Conservation (phyloP, 2,797 vertebrate species). For the Coluber constrictor region DNA sequence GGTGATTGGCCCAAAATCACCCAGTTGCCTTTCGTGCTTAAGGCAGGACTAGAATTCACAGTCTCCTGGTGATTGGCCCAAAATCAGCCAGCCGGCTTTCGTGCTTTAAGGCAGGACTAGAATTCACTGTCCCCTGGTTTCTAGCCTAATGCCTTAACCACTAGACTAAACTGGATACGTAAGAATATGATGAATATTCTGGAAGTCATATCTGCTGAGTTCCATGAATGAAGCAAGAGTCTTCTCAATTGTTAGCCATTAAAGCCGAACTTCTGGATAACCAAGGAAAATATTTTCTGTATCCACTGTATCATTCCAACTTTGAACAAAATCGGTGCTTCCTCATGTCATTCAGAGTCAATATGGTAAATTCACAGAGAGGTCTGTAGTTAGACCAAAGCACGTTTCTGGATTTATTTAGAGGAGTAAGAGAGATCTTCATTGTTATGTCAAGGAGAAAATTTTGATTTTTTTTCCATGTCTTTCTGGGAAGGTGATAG, state of each 20-base stretch:
- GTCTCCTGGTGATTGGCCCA: too few species aligned
- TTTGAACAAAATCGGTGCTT: not conserved
- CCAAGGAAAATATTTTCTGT: not conserved
- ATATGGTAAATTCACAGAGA: not conserved
- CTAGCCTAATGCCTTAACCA: too few species aligned
- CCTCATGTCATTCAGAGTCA: not conserved
- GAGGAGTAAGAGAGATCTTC: not conserved
- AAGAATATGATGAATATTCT: not conserved
- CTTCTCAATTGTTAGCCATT: not conserved
- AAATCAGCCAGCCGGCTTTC: too few species aligned
- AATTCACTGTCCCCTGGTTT: too few species aligned
- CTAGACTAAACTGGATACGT: too few species aligned
- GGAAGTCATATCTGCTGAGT: not conserved
- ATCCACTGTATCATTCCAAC: not conserved
- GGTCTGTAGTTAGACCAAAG: not conserved
- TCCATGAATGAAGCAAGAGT: not conserved
- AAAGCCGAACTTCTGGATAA: not conserved
- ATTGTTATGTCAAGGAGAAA: not conserved
- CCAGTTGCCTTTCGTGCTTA: too few species aligned
- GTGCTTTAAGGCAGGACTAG: too few species aligned
- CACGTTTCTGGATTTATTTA: not conserved
- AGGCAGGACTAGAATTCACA: too few species aligned
- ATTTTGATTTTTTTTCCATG: slow-evolving; percentile 6
- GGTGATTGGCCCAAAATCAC: too few species aligned
- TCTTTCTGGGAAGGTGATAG: slow-evolving; percentile 77